phyloP scores from a whole-genome alignment of 2,888 invertebrate genomes.

The Chaetoderma sp. region DNA sequence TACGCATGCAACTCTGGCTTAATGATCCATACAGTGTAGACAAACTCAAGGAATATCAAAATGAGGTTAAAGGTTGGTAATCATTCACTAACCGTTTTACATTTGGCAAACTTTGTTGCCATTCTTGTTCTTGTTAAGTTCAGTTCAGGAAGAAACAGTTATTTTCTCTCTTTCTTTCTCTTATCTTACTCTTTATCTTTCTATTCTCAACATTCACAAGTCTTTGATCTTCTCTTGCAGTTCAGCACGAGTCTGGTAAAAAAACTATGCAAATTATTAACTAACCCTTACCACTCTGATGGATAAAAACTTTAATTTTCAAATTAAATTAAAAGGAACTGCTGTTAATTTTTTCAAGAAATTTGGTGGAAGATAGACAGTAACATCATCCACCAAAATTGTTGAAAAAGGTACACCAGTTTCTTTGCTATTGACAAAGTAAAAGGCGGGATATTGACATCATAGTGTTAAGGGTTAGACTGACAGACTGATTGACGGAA shows the following conservation, averaged over 20 bases:
- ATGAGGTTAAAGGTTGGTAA: conserved; percentile 68
- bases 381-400: background rate
- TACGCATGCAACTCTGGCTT: conserved; percentile 86
- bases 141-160: background rate
- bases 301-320: background rate
- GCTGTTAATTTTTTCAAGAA: too few relatives aligned
- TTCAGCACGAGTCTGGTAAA: background rate
- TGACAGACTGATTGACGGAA: background rate
- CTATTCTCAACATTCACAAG: background rate
- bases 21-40: conserved; percentile 96
- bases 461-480: background rate
- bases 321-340: too few relatives aligned
- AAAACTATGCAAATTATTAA: background rate
- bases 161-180: conserved; percentile 1
- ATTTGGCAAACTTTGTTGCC: background rate
- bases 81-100: background rate
- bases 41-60: conserved; percentile 78
- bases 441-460: too few relatives aligned
- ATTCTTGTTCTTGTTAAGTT: background rate
- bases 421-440: too few relatives aligned
- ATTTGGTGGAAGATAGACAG: too few relatives aligned
- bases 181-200: background rate
- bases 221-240: background rate
- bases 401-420: too few relatives aligned
- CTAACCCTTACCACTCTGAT: background rate